Conservation (phyloP, 2,888 invertebrate genomes). For the Temnothorax ravouxi region DNA sequence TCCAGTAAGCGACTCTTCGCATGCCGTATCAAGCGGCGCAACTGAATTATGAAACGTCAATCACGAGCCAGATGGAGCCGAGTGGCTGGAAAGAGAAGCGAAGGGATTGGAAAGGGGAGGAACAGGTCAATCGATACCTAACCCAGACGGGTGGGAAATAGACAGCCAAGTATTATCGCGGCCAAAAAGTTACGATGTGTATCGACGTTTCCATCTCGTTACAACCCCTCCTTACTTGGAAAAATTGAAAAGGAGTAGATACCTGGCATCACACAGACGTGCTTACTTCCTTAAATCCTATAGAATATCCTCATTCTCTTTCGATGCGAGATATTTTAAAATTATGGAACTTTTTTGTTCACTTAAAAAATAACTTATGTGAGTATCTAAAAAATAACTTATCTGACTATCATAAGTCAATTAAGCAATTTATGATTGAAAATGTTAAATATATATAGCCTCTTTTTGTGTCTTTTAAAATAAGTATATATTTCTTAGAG, state of each 20-base stretch:
- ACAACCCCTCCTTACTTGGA: conserved; percentile 39
- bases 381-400: no score
- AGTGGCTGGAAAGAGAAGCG: conserved; percentile 57
- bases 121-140: conserved; percentile 78
- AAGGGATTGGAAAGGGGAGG: conserved; percentile 57
- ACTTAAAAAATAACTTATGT: neutral
- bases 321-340: neutral
- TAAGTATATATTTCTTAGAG: neutral
- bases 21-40: conserved; percentile 79
- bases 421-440: neutral
- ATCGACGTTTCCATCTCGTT: conserved; percentile 54
- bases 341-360: neutral
- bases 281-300: neutral
- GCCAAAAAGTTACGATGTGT: conserved; percentile 56
- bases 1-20: conserved; percentile 68
- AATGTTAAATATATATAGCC: neutral
- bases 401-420: neutral
- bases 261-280: neutral
- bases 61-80: conserved; percentile 71
- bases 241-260: conserved; percentile 55
- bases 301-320: neutral
- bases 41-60: conserved; percentile 82
- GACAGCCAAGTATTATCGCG: conserved; percentile 56
- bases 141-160: conserved; percentile 72
- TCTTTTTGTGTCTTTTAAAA: no score